These are phyloP conservation scores for Eucera pruinosa DNA, from an alignment of 2,888 invertebrate species.

Conservation along the genomic window DNA sequence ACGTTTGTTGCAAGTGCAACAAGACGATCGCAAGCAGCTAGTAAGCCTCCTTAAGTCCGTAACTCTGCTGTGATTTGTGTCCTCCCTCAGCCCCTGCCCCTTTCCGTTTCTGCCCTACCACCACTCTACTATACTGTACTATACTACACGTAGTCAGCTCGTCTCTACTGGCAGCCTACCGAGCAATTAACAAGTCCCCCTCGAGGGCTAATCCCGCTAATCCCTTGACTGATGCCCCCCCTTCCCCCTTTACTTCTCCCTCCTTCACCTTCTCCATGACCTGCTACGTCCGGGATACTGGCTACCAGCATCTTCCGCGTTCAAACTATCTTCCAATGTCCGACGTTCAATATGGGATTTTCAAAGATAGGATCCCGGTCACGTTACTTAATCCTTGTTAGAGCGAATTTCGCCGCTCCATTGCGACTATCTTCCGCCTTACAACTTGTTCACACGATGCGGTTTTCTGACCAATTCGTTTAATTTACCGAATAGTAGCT, in stretches of 20 bases:
- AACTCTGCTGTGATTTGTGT: constrained; percentile 83
- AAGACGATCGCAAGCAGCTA: constrained; percentile 59
- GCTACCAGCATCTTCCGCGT: constrained; percentile 59
- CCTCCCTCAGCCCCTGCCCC: constrained; percentile 42
- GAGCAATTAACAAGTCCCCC: constrained; percentile 84
- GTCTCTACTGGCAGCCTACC: constrained; percentile 73
- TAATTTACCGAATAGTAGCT: too few species aligned
- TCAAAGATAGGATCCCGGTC: constrained; percentile 48
- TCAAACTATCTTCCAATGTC: constrained; percentile 42
- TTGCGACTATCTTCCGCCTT: too few species aligned
- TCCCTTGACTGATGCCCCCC: constrained; percentile 84
- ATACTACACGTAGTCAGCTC: constrained; percentile 47
- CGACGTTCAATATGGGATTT: constrained; percentile 45
- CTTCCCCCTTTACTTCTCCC: constrained; percentile 42
- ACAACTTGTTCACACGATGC: too few species aligned
- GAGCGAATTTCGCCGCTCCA: constrained; percentile 14
- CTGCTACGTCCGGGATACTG: constrained; percentile 48
- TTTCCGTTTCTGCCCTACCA: constrained; percentile 30
- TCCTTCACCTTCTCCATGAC: constrained; percentile 62
- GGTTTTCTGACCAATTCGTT: too few species aligned
- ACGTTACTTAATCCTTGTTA: constrained; percentile 36
- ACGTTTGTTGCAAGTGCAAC: constrained; percentile 61
- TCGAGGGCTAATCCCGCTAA: constrained; percentile 84
- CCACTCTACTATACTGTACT: too few species aligned
- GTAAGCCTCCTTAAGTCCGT: constrained; percentile 84